A percentile compares a stretch with the other conserved stretches of the same genome.
Conservation (phyloP, 2,797 vertebrate species). For the Gymnoscopelus microlampas region DNA sequence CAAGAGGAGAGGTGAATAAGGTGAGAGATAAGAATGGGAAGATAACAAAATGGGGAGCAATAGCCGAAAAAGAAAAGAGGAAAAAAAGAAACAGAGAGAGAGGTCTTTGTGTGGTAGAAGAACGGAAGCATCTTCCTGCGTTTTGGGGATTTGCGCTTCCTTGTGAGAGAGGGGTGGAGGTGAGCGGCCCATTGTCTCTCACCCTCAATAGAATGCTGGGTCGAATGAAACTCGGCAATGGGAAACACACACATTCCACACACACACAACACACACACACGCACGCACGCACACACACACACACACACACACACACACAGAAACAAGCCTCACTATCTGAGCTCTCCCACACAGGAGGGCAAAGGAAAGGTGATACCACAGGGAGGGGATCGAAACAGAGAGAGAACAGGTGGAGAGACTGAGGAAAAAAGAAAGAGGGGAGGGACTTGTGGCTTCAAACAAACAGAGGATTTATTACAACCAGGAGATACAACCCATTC, state of each 20-base stretch:
- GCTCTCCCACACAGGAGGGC: conserved; percentile 26
- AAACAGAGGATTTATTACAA: conserved; percentile 18
- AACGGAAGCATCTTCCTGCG: conserved; percentile 23
- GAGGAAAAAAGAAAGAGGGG: conserved; percentile 13
- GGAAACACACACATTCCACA: background rate
- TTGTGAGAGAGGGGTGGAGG: conserved; percentile 39
- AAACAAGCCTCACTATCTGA: background rate
- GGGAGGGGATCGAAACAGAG: conserved; percentile 37
- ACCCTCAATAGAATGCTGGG: conserved; percentile 55
- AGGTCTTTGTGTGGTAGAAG: background rate
- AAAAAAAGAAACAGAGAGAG: conserved; percentile 30
- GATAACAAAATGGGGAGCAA: background rate
- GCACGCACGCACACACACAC: conserved; percentile 29
- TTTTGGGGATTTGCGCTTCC: conserved; percentile 47
- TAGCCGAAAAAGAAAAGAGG: conserved; percentile 9
- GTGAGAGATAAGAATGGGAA: background rate
- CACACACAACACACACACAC: conserved; percentile 26
- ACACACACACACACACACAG: conserved; percentile 37
- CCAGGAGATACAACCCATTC: background rate
- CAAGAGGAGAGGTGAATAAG: background rate
- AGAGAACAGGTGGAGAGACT: conserved; percentile 23
- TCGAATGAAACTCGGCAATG: conserved; percentile 54
- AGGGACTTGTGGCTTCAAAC: conserved; percentile 21
- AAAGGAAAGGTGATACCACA: conserved; percentile 53
- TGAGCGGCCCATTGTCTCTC: conserved; percentile 66